Conservation (phyloP, 2,888 invertebrate genomes). For the Acleris emargana region DNA sequence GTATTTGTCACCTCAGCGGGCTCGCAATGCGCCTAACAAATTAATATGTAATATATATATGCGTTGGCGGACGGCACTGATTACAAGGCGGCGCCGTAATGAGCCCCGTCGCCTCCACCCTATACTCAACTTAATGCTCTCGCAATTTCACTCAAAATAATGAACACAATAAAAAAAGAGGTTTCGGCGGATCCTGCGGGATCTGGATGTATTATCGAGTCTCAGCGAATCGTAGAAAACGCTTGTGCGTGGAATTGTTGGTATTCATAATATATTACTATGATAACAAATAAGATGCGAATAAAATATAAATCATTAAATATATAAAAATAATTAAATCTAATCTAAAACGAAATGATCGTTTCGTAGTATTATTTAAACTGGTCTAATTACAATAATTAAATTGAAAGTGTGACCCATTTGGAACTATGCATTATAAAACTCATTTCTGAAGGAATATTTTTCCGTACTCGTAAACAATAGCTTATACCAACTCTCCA, state of each 20-base stretch:
- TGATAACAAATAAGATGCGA: too few relatives aligned
- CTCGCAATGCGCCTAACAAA: slow-evolving; percentile 60
- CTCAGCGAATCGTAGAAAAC: slow-evolving; percentile 8
- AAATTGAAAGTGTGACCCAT: too few relatives aligned
- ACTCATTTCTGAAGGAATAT: too few relatives aligned
- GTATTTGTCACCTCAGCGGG: slow-evolving; percentile 33
- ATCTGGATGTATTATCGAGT: slow-evolving; percentile 35
- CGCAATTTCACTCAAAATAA: slow-evolving; percentile 83
- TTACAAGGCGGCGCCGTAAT: slow-evolving; percentile 77
- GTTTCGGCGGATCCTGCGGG: slow-evolving; percentile 68
- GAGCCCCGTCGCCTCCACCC: slow-evolving; percentile 74
- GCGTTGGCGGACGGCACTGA: slow-evolving; percentile 63
- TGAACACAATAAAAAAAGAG: slow-evolving; percentile 76
- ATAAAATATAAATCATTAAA: too few relatives aligned
- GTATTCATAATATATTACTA: too few relatives aligned
- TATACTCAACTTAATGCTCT: slow-evolving; percentile 83
- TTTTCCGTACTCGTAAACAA: too few relatives aligned
- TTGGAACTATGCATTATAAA: too few relatives aligned
- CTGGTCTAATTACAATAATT: too few relatives aligned
- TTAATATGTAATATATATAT: slow-evolving; percentile 64
- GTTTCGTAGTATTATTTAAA: too few relatives aligned
- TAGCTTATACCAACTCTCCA: too few relatives aligned
- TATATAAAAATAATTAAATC: too few relatives aligned
- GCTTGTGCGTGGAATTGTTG: not conserved
- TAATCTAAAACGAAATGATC: too few relatives aligned